Conservation (phyloP, 1,140 invertebrate genomes). For the Hylaeus anthracinus region DNA sequence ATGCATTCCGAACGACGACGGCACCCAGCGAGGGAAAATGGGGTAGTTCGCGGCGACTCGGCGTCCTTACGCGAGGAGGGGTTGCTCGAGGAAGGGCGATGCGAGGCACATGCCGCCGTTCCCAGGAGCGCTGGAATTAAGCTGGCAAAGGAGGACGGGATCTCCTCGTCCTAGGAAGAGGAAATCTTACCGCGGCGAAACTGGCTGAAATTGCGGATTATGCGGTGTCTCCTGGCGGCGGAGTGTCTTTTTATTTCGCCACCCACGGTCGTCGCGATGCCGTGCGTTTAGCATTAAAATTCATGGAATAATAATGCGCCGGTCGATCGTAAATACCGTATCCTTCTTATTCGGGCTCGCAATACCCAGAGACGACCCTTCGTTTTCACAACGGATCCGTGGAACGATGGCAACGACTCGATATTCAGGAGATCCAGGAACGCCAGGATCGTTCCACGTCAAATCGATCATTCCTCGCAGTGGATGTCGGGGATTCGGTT, state of each 20-base stretch:
- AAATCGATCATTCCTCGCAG: no score
- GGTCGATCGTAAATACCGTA: conserved; percentile 70
- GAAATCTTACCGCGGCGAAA: conserved; percentile 60
- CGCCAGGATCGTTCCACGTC: no score
- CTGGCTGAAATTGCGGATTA: conserved; percentile 67
- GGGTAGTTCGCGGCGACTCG: neutral
- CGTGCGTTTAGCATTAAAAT: conserved; percentile 73
- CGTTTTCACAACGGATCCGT: neutral
- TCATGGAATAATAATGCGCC: conserved; percentile 76
- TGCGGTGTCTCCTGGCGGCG: conserved; percentile 36
- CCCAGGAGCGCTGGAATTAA: conserved; percentile 64
- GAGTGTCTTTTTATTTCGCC: conserved; percentile 37
- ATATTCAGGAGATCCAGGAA: no score
- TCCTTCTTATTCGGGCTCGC: conserved; percentile 51
- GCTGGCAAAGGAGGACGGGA: conserved; percentile 38
- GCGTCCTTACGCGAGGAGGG: no score
- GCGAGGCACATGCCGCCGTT: conserved; percentile 42
- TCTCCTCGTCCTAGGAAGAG: conserved; percentile 30
- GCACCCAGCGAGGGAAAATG: neutral
- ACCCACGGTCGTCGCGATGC: conserved; percentile 9
- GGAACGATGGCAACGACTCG: neutral
- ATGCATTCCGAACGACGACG: neutral
- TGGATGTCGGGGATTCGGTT: no score
- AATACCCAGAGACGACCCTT: conserved; percentile 1
- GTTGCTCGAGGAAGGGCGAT: neutral